Conservation (phyloP, 2,888 invertebrate genomes). For the Scaptomyza parva region DNA sequence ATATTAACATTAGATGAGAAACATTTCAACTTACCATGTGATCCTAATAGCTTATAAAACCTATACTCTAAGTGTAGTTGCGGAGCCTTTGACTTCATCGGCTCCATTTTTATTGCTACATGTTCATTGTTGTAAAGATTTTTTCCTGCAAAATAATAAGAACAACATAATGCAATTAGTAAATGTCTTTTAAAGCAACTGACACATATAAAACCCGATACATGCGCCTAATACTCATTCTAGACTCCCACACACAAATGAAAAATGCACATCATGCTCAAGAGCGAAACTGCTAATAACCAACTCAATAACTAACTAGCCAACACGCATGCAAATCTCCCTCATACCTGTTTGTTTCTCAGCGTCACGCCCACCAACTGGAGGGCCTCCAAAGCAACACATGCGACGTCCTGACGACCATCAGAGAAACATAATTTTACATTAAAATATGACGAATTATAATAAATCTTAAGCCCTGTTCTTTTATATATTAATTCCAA, state of each 20-base stretch:
- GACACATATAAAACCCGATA: slow-evolving; percentile 9
- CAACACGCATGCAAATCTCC: slow-evolving; percentile 41
- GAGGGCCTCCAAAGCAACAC: slow-evolving; percentile 79
- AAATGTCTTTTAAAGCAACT: neutral
- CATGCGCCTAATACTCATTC: slow-evolving; percentile 45
- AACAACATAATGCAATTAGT: neutral
- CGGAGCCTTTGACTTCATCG: slow-evolving; percentile 99
- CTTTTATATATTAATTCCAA: neutral
- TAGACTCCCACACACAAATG: slow-evolving; percentile 17
- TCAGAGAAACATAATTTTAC: slow-evolving; percentile 25
- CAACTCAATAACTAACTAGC: slow-evolving; percentile 28
- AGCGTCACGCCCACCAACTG: slow-evolving; percentile 66
- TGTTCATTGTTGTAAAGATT: slow-evolving; percentile 99
- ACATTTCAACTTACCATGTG: slow-evolving; percentile 91
- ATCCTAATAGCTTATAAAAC: slow-evolving; percentile 99
- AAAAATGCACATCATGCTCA: slow-evolving; percentile 50
- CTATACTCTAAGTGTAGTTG: slow-evolving; percentile 99
- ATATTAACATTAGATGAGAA: slow-evolving; percentile 10
- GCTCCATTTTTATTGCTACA: slow-evolving; percentile 99
- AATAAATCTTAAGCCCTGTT: neutral
- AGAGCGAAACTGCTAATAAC: slow-evolving; percentile 14
- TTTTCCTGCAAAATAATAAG: slow-evolving; percentile 91
- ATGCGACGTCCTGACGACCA: slow-evolving; percentile 81
- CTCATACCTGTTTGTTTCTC: slow-evolving; percentile 58
- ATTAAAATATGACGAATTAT: neutral